Conservation (phyloP, 2,113 vertebrate species). For the Phrynosoma blainvillii region DNA sequence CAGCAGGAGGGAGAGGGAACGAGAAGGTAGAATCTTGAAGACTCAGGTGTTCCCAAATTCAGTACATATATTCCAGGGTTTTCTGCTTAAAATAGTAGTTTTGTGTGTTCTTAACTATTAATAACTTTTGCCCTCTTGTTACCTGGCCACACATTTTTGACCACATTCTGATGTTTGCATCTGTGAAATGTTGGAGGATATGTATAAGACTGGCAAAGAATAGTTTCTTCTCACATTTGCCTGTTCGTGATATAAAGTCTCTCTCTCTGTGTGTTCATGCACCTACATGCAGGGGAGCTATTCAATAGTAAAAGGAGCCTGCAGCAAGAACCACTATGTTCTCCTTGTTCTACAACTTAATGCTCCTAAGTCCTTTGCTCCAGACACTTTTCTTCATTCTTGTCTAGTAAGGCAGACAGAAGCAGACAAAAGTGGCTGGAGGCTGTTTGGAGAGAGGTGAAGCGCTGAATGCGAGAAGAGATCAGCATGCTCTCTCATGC, state of each 20-base stretch:
- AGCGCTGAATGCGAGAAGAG: background rate
- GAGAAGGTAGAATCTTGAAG: no score
- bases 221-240: background rate
- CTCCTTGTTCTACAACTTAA: background rate
- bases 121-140: no score
- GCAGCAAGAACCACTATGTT: background rate
- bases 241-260: background rate
- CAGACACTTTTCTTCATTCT: background rate
- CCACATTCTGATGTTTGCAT: no score
- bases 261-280: no score
- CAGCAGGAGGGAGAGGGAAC: no score
- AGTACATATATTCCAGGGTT: no score
- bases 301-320: background rate
- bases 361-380: background rate
- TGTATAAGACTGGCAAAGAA: background rate
- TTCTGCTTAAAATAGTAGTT: no score
- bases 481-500: conserved; percentile 1
- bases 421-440: background rate
- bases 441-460: conserved; percentile 9
- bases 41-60: no score
- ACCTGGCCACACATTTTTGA: no score
- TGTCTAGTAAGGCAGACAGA: background rate
- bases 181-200: no score
- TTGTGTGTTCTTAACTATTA: no score
- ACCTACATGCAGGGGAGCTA: background rate